phyloP scores from a whole-genome alignment of 2,888 invertebrate genomes.

The Crossocerus cetratus region DNA sequence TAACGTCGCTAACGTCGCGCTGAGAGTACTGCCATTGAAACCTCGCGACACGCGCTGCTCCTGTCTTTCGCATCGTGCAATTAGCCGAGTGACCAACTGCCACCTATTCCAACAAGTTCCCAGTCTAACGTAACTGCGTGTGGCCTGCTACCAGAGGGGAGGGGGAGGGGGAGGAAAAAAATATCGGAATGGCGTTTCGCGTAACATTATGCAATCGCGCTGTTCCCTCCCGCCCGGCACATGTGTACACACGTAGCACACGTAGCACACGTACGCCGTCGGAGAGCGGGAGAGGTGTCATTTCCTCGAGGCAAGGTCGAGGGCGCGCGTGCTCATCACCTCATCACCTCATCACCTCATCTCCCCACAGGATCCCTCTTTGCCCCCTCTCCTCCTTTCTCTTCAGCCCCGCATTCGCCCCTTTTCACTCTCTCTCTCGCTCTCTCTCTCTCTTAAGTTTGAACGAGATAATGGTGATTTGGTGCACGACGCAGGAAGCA shows the following conservation, averaged over 20 bases:
- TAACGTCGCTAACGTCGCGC: no score
- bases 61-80: no score
- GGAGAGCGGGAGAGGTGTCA: conserved; percentile 29
- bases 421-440: no score
- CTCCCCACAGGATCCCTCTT: conserved; percentile 20
- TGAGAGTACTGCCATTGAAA: no score
- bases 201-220: conserved; percentile 62
- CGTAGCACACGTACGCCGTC: no score
- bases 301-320: conserved; percentile 46
- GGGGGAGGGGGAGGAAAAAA: conserved; percentile 3
- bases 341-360: not conserved
- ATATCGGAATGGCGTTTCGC: conserved; percentile 38
- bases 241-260: no score
- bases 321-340: conserved; percentile 27
- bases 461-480: no score
- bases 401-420: no score
- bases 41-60: no score
- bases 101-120: no score
- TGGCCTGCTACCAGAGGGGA: not conserved
- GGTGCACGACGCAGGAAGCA: not conserved
- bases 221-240: conserved; percentile 11
- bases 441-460: not conserved
- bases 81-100: no score
- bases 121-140: no score
- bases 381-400: conserved; percentile 24